Conservation (phyloP, 2,113 vertebrate species). For the Turnix velox region DNA sequence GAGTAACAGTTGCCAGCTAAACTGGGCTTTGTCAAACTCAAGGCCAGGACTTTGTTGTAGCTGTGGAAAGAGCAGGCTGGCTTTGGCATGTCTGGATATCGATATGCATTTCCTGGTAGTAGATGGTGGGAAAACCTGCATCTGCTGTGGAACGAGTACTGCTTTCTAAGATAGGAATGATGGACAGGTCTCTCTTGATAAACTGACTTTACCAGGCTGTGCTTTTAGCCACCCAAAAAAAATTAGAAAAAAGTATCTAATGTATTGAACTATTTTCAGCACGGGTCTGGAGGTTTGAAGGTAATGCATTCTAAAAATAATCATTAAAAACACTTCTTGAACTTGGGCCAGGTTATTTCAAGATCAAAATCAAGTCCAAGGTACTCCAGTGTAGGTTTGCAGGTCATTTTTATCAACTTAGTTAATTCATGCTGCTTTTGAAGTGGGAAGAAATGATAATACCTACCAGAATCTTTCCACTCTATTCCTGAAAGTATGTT, state of each 20-base stretch:
- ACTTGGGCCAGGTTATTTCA: conserved; percentile 11
- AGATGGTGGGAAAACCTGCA: conserved; percentile 22
- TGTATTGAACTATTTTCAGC: not conserved
- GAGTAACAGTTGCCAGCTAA: not conserved
- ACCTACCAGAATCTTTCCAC: not conserved
- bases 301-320: conserved; percentile 36
- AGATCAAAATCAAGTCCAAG: conserved; percentile 33
- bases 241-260: not conserved
- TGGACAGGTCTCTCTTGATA: conserved; percentile 14
- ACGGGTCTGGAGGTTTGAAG: not conserved
- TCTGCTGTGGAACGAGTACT: not conserved
- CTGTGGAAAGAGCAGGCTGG: conserved; percentile 43
- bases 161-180: conserved; percentile 16
- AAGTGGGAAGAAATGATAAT: not conserved
- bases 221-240: conserved; percentile 8
- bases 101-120: not conserved
- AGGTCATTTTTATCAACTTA: not conserved
- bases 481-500: not conserved
- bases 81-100: conserved; percentile 13
- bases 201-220: not conserved
- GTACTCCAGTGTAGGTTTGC: not conserved
- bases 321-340: not conserved
- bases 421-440: not conserved
- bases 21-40: not conserved
- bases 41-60: not conserved